Base-by-base conservation (phyloP, 2,888 invertebrate genomes). In the Drosophila putrida region DNA sequence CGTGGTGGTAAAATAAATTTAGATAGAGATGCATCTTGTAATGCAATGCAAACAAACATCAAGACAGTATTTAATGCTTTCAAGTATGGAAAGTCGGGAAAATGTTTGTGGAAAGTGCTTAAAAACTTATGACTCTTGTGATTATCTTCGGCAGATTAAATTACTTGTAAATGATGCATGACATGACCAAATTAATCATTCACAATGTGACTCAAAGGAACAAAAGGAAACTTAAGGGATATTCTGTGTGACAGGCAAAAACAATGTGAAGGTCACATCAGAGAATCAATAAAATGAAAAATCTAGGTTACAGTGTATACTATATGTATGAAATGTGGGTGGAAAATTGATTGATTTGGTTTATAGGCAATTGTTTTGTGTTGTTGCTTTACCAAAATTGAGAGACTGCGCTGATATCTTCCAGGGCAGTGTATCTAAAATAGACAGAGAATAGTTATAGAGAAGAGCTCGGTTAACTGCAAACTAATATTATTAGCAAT, bases 351-450 rank as follows among this genome's bases (percentile, higher is more conserved):
- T 31, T 31, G 13, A 31, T 44, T 60, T 60, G 27, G 28, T 11
- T 33, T 39, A 4, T 36, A 11, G 43, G 33, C 54, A 63, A 51
- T 63, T 63, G 50, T 54, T 73, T 27, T 53, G 53, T 20, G 15
- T 67, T 38, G 27, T 73, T 73, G 63, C 50, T 72, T 88, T 85
- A 85, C 88, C 86, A 72, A 74, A 59, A 71, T 71, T 33, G 75
- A 80, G 63, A 78, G 77, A 80, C 80, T 87, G 69, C 82, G 83
- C 78, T 80, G 82, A 73, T 71, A 80, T 60, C 67, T 70, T 62
- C 80, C 75, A 75, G 90, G 76, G 82, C 83, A 84, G 77, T 91
- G 79, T 72, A 91, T 80, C 91, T 90, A 89, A 73, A 90, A 90
- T 75, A n/a, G 80, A 90, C 64, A 91, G 49, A 75, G 74, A 80